Evolutionary conservation across 2,113 vertebrate species (phyloP).

Genomic region (Mastomys natalensis): DNA sequence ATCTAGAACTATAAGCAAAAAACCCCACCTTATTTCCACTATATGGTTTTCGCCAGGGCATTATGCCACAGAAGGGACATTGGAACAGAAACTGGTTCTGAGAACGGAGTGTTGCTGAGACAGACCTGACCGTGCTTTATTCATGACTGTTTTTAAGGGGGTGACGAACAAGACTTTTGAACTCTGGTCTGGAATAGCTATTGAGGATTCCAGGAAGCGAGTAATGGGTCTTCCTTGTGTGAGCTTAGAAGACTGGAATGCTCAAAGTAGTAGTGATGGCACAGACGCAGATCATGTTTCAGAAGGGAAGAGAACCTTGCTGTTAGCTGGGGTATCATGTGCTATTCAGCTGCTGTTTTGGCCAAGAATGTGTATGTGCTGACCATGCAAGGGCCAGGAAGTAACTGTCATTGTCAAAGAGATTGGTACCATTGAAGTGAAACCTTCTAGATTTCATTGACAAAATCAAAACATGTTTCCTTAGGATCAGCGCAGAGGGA

Average conservation of each 20-base stretch:
- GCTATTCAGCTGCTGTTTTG: background rate
- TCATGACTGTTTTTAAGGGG: background rate
- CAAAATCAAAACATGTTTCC: background rate
- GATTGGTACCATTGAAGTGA: background rate
- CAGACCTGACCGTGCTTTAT: background rate
- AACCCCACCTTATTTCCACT: background rate
- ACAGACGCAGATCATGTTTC: background rate
- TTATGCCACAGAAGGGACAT: background rate
- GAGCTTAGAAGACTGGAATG: background rate
- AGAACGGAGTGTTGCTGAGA: background rate
- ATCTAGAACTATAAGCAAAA: background rate
- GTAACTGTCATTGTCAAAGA: background rate
- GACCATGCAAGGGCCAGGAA: background rate
- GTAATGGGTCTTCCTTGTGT: background rate
- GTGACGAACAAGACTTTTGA: background rate
- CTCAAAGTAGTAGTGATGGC: background rate
- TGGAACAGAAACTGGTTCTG: background rate
- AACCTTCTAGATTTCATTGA: background rate
- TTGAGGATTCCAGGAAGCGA: background rate
- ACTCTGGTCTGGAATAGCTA: background rate
- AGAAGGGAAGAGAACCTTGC: background rate
- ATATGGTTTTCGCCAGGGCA: background rate
- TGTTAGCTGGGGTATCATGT: background rate
- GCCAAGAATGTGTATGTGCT: background rate
- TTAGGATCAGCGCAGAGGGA: background rate